Base-by-base conservation (phyloP, 53 echinoderm and acorn worm species). In the Holothuria scabra region DNA sequence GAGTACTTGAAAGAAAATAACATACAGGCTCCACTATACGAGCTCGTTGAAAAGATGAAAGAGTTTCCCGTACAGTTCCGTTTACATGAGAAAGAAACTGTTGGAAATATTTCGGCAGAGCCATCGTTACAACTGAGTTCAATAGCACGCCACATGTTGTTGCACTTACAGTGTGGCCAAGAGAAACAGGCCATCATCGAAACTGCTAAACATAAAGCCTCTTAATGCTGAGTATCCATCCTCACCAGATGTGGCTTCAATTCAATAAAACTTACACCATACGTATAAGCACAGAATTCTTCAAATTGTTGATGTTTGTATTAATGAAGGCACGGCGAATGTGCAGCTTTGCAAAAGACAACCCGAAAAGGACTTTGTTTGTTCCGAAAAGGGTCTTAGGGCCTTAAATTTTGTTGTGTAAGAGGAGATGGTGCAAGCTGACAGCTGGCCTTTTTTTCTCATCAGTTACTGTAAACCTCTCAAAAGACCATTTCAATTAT, bases 331-430 rank as follows among this genome's bases (percentile, higher is more conserved):
- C 33, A 32, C 67, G 19, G 67, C 67, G 0, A 67, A 67, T 67
- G 67, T 67, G 32, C 67, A 67, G 67, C 67, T 67, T 20, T 67
- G 67, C 67, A 67, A 67, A 67, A 10, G 67, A 67, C 67, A 67
- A 4, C 28, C 67, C 32, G 67, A 33, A 67, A 67, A 67, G 16
- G 67, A 67, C 35, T 67, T 67, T 67, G 67, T 67, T 67, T 67
- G 12, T 31, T 31, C 67, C 32, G 67, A 67, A 34, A 34, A 28
- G 67, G 67, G 67, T 31, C 28, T 67, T 29, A 67, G 30, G 34
- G 32, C 28, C 0, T 67, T 9, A 67, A 67, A 31, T 67, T 67
- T 35, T 67, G 67, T 67, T 67, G 67, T 32, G 67, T 67, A 35
- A 67, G 67, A 67, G 67, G 67, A 30, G 34, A 67, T 67, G 67